phyloP scores from a whole-genome alignment of 2,113 vertebrate genomes.

The Ceyx melanurus region DNA sequence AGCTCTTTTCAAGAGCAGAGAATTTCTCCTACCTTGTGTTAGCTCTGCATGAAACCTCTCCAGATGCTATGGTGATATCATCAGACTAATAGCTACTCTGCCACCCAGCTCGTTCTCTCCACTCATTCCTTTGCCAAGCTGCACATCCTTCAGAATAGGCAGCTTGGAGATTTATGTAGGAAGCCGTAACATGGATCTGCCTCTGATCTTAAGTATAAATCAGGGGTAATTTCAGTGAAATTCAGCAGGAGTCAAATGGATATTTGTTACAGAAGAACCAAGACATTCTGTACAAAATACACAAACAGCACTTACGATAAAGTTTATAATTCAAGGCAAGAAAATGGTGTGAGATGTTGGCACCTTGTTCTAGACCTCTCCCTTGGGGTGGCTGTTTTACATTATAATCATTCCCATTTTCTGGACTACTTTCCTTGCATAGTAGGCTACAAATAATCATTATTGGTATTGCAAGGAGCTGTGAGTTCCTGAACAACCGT shows the following conservation, averaged over 20 bases:
- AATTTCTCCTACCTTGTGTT: neutral
- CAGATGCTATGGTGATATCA: neutral
- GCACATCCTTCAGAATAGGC: constrained; percentile 11
- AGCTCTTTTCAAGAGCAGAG: neutral
- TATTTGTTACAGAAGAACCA: neutral
- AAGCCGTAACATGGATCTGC: neutral
- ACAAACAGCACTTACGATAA: neutral
- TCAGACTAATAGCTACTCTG: neutral
- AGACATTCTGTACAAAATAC: neutral
- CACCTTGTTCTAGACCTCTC: neutral
- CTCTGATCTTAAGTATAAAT: neutral
- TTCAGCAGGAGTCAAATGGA: neutral
- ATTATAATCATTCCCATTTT: neutral
- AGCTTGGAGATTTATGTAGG: neutral
- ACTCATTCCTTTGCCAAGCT: neutral
- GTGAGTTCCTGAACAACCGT: neutral
- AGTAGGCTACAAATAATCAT: constrained; percentile 44
- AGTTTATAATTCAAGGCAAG: neutral
- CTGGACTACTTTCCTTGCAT: constrained; percentile 33
- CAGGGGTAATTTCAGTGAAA: neutral
- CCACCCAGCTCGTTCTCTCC: constrained; percentile 12
- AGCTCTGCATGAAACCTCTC: neutral
- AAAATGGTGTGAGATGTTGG: neutral
- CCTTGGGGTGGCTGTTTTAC: neutral
- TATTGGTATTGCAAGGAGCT: constrained; percentile 16